Percentiles rank a stretch among this genome's conserved stretches.
Conservation (phyloP, 2,797 vertebrate genomes). For the Carcharodon carcharias region DNA sequence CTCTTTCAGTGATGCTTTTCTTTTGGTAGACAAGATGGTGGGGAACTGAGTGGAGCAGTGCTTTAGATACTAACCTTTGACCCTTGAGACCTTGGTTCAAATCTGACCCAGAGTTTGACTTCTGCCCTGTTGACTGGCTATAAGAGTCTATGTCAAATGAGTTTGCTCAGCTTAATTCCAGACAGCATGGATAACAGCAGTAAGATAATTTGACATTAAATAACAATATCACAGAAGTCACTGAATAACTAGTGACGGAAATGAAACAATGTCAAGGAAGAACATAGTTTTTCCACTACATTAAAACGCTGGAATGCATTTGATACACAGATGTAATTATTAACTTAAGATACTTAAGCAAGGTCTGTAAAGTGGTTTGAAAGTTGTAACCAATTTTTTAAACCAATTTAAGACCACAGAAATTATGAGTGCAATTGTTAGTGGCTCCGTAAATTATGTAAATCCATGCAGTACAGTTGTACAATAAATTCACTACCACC, state of each 20-base stretch:
- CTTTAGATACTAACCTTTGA: not conserved
- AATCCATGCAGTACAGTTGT: not conserved
- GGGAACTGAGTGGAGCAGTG: not conserved
- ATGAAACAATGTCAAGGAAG: not conserved
- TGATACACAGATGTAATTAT: not conserved
- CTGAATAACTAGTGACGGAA: not conserved
- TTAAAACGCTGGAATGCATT: not conserved
- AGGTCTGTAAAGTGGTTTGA: not conserved
- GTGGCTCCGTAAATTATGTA: not conserved
- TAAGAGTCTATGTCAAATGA: not conserved
- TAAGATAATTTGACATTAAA: not conserved
- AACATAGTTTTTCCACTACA: not conserved
- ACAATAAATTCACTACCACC: not conserved
- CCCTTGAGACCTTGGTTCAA: not conserved
- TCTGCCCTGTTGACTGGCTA: not conserved
- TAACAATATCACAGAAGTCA: not conserved
- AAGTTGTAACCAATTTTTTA: not conserved
- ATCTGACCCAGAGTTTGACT: not conserved
- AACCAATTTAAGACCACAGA: not conserved
- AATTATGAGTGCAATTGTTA: not conserved
- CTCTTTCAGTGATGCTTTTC: not conserved
- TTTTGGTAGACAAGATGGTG: not conserved
- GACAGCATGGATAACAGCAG: not conserved
- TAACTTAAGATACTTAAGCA: not conserved
- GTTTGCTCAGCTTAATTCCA: not conserved